Conservation (phyloP, 2,797 vertebrate genomes). For the Lepilemur ruficaudatus region DNA sequence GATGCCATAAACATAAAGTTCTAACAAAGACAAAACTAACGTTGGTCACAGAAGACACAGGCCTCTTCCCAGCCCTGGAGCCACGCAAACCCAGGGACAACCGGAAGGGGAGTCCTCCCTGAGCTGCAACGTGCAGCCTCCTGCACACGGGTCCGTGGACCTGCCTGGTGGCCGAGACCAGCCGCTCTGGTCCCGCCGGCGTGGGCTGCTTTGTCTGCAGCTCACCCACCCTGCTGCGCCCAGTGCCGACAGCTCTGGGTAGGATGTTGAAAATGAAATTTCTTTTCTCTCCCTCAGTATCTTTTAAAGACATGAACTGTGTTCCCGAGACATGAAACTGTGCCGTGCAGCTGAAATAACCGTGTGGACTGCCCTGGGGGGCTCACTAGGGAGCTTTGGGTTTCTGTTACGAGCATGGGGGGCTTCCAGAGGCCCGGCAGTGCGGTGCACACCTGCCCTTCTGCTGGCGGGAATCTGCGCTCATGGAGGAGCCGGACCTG, state of each 20-base stretch:
- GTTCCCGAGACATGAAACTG: not conserved
- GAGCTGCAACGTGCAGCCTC: rapidly evolving
- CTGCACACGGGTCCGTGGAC: rapidly evolving
- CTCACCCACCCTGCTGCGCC: not conserved
- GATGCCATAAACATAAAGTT: not conserved
- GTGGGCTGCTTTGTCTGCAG: too few species aligned
- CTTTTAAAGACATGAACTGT: not conserved
- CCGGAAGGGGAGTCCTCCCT: not conserved
- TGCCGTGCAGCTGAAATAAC: not conserved
- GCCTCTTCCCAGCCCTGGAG: not conserved
- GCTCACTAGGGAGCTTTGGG: not conserved
- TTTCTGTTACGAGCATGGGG: not conserved
- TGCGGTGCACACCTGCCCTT: not conserved
- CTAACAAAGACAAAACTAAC: not conserved
- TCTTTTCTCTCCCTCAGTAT: not conserved
- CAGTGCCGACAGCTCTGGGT: not conserved
- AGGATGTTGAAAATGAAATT: not conserved
- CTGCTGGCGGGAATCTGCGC: not conserved
- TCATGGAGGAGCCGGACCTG: not conserved
- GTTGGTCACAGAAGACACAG: not conserved
- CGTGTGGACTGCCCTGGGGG: not conserved
- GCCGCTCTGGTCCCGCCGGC: too few species aligned
- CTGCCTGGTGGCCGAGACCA: rapidly evolving
- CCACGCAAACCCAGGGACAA: not conserved
- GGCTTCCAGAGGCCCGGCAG: not conserved